Conservation (phyloP, 2,888 invertebrate species). For the Fissipunctia ypsillon region DNA sequence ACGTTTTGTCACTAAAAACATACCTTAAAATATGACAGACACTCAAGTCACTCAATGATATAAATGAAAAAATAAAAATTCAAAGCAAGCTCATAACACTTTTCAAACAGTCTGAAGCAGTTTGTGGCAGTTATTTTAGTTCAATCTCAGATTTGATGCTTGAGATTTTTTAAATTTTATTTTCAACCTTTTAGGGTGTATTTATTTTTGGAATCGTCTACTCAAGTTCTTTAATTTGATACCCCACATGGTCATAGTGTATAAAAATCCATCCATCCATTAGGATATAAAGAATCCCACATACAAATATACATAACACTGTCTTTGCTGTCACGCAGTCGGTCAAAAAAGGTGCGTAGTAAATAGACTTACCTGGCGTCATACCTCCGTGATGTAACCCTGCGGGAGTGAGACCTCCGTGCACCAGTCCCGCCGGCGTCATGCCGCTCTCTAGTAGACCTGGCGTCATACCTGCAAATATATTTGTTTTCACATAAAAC, state of each 20-base stretch:
- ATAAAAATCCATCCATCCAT: background rate
- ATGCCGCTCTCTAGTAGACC: conserved; percentile 79
- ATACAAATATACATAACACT: background rate
- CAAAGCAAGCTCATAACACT: too few species aligned
- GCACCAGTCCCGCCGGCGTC: conserved; percentile 80
- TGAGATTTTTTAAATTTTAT: background rate
- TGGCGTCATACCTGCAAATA: conserved; percentile 77
- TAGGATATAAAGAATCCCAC: background rate
- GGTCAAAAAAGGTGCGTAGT: background rate
- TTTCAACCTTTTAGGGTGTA: background rate
- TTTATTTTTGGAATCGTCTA: background rate
- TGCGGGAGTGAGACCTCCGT: conserved; percentile 86
- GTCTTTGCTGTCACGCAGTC: background rate
- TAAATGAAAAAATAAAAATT: background rate
- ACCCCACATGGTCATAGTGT: background rate
- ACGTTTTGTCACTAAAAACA: too few species aligned
- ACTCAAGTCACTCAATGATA: too few species aligned
- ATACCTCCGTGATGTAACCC: conserved; percentile 87
- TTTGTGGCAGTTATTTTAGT: background rate
- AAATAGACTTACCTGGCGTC: conserved; percentile 74
- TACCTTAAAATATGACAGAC: too few species aligned
- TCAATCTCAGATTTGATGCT: background rate
- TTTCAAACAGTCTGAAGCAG: background rate
- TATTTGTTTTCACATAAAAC: background rate
- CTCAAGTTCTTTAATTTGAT: background rate